Conservation (phyloP, 2,797 vertebrate genomes). For the Acanthornis magna region DNA sequence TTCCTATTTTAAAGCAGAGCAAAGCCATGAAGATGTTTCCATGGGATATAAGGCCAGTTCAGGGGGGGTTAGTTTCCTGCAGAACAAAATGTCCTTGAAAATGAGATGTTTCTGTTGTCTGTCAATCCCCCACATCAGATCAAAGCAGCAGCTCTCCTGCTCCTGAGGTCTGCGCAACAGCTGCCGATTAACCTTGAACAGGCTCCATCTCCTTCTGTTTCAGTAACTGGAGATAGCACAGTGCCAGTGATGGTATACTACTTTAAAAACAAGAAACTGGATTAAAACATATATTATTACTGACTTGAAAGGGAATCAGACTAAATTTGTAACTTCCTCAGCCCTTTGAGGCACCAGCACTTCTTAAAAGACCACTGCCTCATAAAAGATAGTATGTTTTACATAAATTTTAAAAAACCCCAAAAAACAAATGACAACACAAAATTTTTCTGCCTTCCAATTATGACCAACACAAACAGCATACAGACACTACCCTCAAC, state of each 20-base stretch:
- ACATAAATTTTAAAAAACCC: accelerated
- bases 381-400: neutral
- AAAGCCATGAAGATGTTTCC: neutral
- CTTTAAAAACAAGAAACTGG: neutral
- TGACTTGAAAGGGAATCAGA: neutral
- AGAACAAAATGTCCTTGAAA: constrained; percentile 43
- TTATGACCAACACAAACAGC: neutral
- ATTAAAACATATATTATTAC: neutral
- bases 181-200: constrained; percentile 61
- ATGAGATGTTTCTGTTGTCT: neutral
- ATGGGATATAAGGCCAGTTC: neutral
- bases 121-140: constrained; percentile 36
- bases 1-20: constrained; percentile 8
- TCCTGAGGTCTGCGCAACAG: constrained; percentile 14
- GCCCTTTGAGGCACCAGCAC: neutral
- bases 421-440: neutral
- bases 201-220: constrained; percentile 42
- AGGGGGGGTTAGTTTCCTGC: neutral
- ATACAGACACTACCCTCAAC: neutral
- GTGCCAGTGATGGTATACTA: neutral
- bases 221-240: constrained; percentile 1
- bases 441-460: neutral
- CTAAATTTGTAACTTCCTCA: neutral
- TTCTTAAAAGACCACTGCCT: neutral
- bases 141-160: constrained; percentile 29